phyloP scores from a whole-genome alignment of 2,797 vertebrate genomes.

The Siniperca undulata region DNA sequence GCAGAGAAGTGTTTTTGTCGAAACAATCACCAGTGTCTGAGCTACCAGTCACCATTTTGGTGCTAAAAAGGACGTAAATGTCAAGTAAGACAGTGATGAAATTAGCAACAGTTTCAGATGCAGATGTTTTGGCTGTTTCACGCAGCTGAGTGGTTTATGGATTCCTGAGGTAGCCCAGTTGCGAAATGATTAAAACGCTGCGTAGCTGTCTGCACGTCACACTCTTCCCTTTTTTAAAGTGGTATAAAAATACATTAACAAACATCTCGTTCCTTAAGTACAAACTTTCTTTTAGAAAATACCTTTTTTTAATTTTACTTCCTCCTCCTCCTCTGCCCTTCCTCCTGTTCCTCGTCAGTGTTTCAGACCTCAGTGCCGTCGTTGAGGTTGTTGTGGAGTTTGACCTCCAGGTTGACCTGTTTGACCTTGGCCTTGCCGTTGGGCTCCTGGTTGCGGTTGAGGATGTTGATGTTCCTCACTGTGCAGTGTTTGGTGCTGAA shows the following conservation, averaged over 20 bases:
- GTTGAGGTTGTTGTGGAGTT: slow-evolving; percentile 93
- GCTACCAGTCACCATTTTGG: slow-evolving; percentile 75
- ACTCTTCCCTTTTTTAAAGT: slow-evolving; percentile 79
- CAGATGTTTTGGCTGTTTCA: slow-evolving; percentile 36
- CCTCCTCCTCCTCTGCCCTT: not conserved
- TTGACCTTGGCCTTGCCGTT: slow-evolving; percentile 86
- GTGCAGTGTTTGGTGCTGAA: slow-evolving; percentile 89
- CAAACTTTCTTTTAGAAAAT: slow-evolving; percentile 77
- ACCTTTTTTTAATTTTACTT: slow-evolving; percentile 24
- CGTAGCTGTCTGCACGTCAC: slow-evolving; percentile 67
- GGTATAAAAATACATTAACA: slow-evolving; percentile 89
- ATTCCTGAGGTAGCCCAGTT: slow-evolving; percentile 86
- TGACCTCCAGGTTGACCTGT: slow-evolving; percentile 93
- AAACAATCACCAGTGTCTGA: slow-evolving; percentile 77
- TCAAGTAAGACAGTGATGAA: slow-evolving; percentile 25
- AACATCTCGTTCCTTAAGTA: slow-evolving; percentile 77
- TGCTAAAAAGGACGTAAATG: slow-evolving; percentile 17
- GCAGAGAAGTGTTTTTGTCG: slow-evolving; percentile 20
- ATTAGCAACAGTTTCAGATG: not conserved
- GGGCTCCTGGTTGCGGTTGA: slow-evolving; percentile 80
- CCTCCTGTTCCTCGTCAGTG: not conserved
- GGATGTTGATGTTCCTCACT: slow-evolving; percentile 89
- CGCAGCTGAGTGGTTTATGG: slow-evolving; percentile 51
- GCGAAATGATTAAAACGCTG: slow-evolving; percentile 76
- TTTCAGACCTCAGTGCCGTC: slow-evolving; percentile 95